A percentile compares a stretch with the other conserved stretches of the same genome.
phyloP scores from a whole-genome alignment of 1,140 invertebrate species.

The Eueides isabella region DNA sequence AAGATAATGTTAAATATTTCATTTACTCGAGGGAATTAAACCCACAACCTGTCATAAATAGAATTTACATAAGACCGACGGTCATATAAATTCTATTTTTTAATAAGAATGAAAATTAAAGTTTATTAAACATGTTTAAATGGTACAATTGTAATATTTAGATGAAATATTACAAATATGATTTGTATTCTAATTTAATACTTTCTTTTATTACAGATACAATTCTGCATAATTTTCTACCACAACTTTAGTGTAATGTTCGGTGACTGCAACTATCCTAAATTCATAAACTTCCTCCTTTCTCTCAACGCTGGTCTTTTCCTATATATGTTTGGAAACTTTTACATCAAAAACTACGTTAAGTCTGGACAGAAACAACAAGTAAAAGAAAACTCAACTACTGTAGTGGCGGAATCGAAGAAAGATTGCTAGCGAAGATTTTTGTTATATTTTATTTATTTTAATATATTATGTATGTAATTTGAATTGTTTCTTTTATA shows the following conservation, averaged over 20 bases:
- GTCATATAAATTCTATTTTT: too few relatives aligned
- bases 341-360: constrained; percentile 90
- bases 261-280: constrained; percentile 86
- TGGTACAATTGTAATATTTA: not conserved
- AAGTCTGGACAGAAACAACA: constrained; percentile 47
- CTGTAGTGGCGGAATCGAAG: not conserved
- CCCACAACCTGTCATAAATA: too few relatives aligned
- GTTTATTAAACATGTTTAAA: too few relatives aligned
- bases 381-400: not conserved
- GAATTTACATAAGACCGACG: too few relatives aligned
- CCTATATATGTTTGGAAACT: constrained; percentile 92
- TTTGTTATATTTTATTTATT: not conserved
- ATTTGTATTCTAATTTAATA: too few relatives aligned
- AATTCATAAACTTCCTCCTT: constrained; percentile 86
- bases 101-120: too few relatives aligned
- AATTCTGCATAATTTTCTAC: constrained; percentile 90
- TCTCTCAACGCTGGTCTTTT: constrained; percentile 90
- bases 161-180: not conserved
- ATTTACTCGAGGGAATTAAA: too few relatives aligned
- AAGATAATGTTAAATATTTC: too few relatives aligned
- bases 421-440: constrained; percentile 33
- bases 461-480: not conserved
- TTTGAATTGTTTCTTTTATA: not conserved
- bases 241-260: constrained; percentile 86
- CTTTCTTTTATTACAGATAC: constrained; percentile 82